Evolutionary conservation across 2,888 invertebrate species (phyloP).

Genomic region (Neoaliturus tenellus): DNA sequence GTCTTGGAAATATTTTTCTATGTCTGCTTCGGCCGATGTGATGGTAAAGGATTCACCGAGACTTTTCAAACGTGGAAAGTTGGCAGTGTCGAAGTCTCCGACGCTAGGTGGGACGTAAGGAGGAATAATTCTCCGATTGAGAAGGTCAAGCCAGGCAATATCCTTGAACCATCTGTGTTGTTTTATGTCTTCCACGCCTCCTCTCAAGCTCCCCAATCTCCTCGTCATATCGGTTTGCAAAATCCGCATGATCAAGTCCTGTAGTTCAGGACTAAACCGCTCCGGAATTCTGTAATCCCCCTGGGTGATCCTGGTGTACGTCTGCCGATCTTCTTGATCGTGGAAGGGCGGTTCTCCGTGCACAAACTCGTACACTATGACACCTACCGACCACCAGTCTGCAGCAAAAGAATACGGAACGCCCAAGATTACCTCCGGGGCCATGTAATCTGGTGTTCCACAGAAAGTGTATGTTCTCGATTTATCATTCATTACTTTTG

Average conservation of each 20-base stretch:
- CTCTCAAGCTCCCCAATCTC: conserved; percentile 89
- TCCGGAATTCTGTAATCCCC: conserved; percentile 92
- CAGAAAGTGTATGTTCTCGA: conserved; percentile 74
- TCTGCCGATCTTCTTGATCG: conserved; percentile 69
- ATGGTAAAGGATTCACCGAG: neutral
- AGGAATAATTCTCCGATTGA: conserved; percentile 81
- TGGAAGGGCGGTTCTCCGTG: conserved; percentile 93
- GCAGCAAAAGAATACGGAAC: conserved; percentile 95
- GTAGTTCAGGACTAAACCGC: conserved; percentile 87
- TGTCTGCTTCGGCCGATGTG: neutral
- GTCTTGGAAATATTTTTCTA: too few species aligned
- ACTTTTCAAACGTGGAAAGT: neutral
- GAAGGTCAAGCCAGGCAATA: conserved; percentile 87
- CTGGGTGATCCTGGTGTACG: conserved; percentile 95
- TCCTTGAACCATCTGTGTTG: conserved; percentile 90
- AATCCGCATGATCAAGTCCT: conserved; percentile 89
- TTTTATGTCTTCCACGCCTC: conserved; percentile 92
- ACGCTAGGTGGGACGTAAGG: conserved; percentile 76
- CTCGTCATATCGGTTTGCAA: conserved; percentile 88
- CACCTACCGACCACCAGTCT: conserved; percentile 97
- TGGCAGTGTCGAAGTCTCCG: neutral
- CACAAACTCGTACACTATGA: conserved; percentile 92
- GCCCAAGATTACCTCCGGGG: conserved; percentile 83
- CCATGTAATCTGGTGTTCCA: conserved; percentile 78
- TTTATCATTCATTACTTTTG: conserved; percentile 81